phyloP scores from a whole-genome alignment of 2,888 invertebrate species.

The Synanthedon andrenaeformis region DNA sequence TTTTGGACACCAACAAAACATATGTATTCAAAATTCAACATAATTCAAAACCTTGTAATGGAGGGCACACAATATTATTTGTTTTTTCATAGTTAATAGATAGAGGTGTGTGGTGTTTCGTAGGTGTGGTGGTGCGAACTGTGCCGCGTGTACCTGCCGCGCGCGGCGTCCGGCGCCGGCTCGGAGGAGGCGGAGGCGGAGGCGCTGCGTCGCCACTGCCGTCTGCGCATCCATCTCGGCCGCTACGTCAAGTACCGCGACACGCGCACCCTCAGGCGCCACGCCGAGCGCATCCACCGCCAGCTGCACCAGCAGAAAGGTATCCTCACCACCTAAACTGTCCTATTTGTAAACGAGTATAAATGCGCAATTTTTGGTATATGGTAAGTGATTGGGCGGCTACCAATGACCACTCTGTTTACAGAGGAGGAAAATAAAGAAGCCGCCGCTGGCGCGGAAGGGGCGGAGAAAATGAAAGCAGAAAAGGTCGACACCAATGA shows the following conservation, averaged over 20 bases:
- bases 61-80: too few species aligned
- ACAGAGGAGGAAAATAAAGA: conserved; percentile 46
- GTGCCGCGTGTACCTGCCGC: conserved; percentile 80
- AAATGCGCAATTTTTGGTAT: not conserved
- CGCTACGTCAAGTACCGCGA: conserved; percentile 83
- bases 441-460: conserved; percentile 20
- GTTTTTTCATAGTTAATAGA: too few species aligned
- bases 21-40: too few species aligned
- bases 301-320: conserved; percentile 66
- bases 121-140: conserved; percentile 80
- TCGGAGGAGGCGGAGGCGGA: conserved; percentile 70
- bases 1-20: too few species aligned
- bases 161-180: conserved; percentile 51
- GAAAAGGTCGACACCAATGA: conserved; percentile 53
- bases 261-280: conserved; percentile 78
- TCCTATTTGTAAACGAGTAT: not conserved
- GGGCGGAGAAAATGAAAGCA: conserved; percentile 32
- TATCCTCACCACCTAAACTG: conserved; percentile 11
- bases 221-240: conserved; percentile 80
- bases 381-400: too few species aligned
- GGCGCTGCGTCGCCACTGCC: conserved; percentile 78
- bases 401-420: not conserved
- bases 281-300: conserved; percentile 77
- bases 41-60: too few species aligned
- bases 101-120: not conserved